These are phyloP conservation scores for Pelosia muscerda DNA, from an alignment of 2,888 invertebrate genomes.

Conservation along the genomic window DNA sequence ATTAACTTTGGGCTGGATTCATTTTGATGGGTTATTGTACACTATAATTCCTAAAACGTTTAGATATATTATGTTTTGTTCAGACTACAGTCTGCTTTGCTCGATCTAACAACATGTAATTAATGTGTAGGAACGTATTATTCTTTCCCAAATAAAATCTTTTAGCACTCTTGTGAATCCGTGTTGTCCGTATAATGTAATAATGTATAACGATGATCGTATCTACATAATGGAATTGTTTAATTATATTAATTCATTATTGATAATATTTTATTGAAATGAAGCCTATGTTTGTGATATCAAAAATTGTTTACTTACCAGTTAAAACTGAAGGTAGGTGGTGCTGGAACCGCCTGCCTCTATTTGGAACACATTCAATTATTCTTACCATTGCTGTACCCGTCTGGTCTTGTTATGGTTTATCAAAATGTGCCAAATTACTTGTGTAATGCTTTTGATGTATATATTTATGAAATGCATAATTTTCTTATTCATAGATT, in stretches of 20 bases:
- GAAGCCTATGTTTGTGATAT: neutral
- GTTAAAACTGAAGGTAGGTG: neutral
- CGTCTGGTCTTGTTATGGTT: slow-evolving; percentile 4
- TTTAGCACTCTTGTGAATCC: slow-evolving; percentile 10
- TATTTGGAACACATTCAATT: neutral
- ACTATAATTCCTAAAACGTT: no score
- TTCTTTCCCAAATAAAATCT: slow-evolving; percentile 33
- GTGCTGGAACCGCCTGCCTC: neutral
- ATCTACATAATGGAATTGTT: slow-evolving; percentile 34
- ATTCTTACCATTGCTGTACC: neutral
- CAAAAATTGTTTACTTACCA: neutral
- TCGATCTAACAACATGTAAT: slow-evolving; percentile 27
- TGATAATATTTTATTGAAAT: neutral
- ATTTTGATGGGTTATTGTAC: neutral
- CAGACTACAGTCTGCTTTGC: slow-evolving; percentile 34
- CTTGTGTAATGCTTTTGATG: slow-evolving; percentile 31
- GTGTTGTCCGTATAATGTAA: slow-evolving; percentile 9
- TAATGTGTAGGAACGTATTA: slow-evolving; percentile 34
- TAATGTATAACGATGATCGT: slow-evolving; percentile 26
- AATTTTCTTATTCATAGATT: slow-evolving; percentile 31
- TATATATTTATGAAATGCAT: slow-evolving; percentile 28
- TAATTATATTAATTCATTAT: slow-evolving; percentile 2
- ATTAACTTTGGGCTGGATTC: slow-evolving; percentile 1
- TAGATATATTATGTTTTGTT: neutral
- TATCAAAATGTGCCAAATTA: slow-evolving; percentile 45